A percentile compares a stretch with the other conserved stretches of the same genome.
Conservation (phyloP, 2,888 invertebrate species). For the Eudasyphora cyanicolor region DNA sequence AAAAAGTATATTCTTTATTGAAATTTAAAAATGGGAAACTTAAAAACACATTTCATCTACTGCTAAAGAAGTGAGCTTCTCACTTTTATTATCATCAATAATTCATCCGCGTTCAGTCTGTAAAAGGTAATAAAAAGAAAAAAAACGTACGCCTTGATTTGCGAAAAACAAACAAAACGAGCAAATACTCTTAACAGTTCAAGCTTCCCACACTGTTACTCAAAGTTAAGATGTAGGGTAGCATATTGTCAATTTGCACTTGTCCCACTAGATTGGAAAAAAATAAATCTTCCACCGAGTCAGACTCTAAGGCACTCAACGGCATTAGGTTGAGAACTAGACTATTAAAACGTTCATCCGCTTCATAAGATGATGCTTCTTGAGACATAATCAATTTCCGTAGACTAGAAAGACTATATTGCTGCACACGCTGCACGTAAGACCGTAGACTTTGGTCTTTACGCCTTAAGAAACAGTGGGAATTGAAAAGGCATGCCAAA, state of each 20-base stretch:
- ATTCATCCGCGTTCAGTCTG: constrained; percentile 53
- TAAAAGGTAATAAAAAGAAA: constrained; percentile 59
- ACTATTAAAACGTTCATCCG: constrained; percentile 81
- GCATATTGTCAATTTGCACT: constrained; percentile 96
- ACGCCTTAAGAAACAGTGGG: constrained; percentile 82
- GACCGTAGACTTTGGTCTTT: constrained; percentile 73
- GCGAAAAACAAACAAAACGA: neutral
- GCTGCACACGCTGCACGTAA: constrained; percentile 75
- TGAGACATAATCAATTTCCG: constrained; percentile 69
- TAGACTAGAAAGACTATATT: constrained; percentile 73
- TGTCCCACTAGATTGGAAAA: constrained; percentile 95
- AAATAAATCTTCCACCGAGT: constrained; percentile 93
- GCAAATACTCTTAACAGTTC: constrained; percentile 56
- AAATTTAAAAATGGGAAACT: neutral
- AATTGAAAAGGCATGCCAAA: constrained; percentile 90
- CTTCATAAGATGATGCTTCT: constrained; percentile 54
- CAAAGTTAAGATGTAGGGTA: constrained; percentile 91
- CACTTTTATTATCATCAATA: constrained; percentile 42
- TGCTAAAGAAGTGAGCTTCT: constrained; percentile 43
- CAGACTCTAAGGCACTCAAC: constrained; percentile 86
- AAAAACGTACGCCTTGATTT: constrained; percentile 22
- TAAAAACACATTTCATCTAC: neutral
- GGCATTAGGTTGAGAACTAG: constrained; percentile 84
- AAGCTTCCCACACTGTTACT: constrained; percentile 71
- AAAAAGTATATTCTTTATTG: constrained; percentile 27